A percentile compares a stretch with the other conserved stretches of the same genome.
Conservation (phyloP, 2,113 vertebrate species). For the Daubentonia madagascariensis region DNA sequence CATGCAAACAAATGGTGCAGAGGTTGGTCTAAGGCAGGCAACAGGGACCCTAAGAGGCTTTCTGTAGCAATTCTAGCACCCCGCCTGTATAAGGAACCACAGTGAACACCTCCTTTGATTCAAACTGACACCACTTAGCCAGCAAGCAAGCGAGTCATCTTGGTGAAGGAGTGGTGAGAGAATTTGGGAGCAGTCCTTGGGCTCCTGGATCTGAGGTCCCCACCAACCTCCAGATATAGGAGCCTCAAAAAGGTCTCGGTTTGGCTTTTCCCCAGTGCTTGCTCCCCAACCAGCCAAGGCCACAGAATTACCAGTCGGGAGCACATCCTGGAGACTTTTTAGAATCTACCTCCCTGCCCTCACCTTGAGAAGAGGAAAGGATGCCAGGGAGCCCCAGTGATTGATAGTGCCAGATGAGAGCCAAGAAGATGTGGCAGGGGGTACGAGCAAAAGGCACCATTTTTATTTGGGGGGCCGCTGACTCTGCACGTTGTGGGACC, state of each 20-base stretch:
- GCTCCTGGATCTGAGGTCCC: background rate
- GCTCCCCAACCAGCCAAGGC: background rate
- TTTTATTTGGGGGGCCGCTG: background rate
- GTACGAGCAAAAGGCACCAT: background rate
- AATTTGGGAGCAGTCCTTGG: background rate
- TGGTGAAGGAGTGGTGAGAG: background rate
- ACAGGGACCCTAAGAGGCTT: background rate
- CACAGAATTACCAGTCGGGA: background rate
- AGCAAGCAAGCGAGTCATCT: background rate
- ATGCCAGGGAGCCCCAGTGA: background rate
- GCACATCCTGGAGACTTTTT: background rate
- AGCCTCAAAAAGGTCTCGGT: background rate
- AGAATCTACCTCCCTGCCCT: background rate
- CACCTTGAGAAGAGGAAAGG: background rate
- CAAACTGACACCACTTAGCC: background rate
- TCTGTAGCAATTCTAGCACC: background rate
- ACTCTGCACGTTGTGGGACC: background rate
- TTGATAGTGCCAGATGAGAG: background rate
- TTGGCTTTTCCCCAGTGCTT: background rate
- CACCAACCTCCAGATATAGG: background rate
- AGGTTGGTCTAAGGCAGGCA: background rate
- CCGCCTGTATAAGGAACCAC: background rate
- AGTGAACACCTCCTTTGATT: conserved; percentile 26
- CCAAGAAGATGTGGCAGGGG: background rate
- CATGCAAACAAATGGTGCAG: background rate